A percentile compares a stretch with the other conserved stretches of the same genome.
These are phyloP conservation scores for Paradisaea rubra DNA, from an alignment of 2,113 vertebrate species.

Conservation along the genomic window DNA sequence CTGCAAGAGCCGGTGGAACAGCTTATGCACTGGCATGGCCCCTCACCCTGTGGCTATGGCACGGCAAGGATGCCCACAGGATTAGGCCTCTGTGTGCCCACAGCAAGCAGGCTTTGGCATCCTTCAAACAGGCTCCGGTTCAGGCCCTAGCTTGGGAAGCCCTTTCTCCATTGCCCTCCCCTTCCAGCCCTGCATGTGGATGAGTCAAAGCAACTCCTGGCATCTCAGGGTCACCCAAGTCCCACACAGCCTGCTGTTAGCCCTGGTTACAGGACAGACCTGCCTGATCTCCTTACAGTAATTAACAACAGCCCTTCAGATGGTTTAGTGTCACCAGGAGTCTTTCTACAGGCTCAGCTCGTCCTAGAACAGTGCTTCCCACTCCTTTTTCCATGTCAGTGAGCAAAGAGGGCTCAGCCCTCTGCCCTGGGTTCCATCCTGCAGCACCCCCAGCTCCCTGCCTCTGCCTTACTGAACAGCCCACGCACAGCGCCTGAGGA, in stretches of 20 bases:
- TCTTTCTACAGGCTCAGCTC: neutral
- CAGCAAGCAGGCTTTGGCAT: neutral
- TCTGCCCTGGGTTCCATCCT: neutral
- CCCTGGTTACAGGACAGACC: neutral
- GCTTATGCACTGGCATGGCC: neutral
- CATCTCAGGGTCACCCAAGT: neutral
- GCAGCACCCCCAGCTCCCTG: neutral
- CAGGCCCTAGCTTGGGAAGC: neutral
- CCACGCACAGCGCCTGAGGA: accelerated
- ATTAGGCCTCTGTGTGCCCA: neutral
- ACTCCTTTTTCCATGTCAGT: neutral
- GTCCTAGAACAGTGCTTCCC: neutral
- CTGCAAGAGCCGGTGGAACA: neutral
- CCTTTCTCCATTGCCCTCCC: neutral
- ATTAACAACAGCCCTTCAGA: neutral
- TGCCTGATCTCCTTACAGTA: neutral
- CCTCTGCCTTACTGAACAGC: neutral
- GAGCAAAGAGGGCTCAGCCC: neutral
- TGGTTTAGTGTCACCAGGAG: neutral
- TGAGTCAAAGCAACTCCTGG: neutral
- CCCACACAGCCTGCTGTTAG: neutral
- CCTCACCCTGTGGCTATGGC: neutral
- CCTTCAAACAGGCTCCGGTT: neutral
- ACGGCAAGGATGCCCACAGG: neutral
- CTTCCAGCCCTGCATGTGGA: neutral